Evolutionary conservation across 1,140 invertebrate species (phyloP), one percentile per base, ranked within the genome.

Genomic region (Danaus plexippus): DNA sequence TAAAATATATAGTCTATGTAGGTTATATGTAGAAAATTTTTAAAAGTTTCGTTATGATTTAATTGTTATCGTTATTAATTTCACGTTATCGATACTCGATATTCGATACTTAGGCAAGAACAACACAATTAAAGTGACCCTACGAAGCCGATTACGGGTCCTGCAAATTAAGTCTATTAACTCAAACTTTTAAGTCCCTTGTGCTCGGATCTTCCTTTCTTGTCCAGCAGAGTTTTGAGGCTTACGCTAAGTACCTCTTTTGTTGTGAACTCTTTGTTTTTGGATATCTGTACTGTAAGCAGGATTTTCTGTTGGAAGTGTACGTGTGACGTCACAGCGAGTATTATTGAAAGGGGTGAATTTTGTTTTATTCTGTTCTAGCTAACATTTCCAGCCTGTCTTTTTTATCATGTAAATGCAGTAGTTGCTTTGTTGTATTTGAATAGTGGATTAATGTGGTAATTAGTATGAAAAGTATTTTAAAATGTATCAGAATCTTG

Each of bases 131-230:
- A 73, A 54, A 57, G 60, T 73, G 80, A 77, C 73, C 73, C 62
- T 66, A 61, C 64, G 73, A 79, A 84, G 78, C 78, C 69, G 80
- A 77, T 84, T 82, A 82, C 63, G 67, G 66, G 71, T 72, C 73
- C 77, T 84, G 77, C 75, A 84, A 84, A 84, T 84, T 82, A 84
- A 84, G 80, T 78, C 79, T 78, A 82, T 85, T 84, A 81, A 82
- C 61, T 79, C 73, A 74, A 85, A 85, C 77, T 85, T 85, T 85
- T 85, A 85, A 85, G 82, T 85, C 82, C 79, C 69, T 73, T 77
- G 71, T 72, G 67, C 74, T 76, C 74, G 75, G 74, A 80, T 80
- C 73, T 77, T 80, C 77, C 78, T 80, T 84, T 85, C 82, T 85
- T 85, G 79, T 77, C 66, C 72, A 52, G 52, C 59, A 47, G 71